A percentile compares a stretch with the other conserved stretches of the same genome.
phyloP scores from a whole-genome alignment of 2,113 vertebrate species.

The Thalassarche chlororhynchos region DNA sequence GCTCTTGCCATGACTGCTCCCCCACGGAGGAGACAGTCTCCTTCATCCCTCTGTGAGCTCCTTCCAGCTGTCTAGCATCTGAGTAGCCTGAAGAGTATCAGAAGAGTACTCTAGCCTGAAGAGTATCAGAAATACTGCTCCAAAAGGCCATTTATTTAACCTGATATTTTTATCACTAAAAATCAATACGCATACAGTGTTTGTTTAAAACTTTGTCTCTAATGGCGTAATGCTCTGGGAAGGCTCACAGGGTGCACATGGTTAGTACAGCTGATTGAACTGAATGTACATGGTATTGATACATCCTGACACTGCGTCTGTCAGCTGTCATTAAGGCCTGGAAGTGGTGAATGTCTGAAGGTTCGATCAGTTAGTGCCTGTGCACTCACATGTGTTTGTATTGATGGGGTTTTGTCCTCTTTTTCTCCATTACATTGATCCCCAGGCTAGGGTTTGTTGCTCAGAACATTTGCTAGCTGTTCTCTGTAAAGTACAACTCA shows the following conservation, averaged over 20 bases:
- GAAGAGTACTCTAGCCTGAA: neutral
- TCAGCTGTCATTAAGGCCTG: conserved; percentile 26
- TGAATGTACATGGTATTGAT: neutral
- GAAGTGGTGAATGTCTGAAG: neutral
- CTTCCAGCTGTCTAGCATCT: neutral
- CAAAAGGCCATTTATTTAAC: neutral
- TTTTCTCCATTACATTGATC: neutral
- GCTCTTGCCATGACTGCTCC: neutral
- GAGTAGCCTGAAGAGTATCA: neutral
- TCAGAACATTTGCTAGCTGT: neutral
- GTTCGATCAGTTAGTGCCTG: neutral
- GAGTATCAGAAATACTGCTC: neutral
- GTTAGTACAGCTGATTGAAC: neutral
- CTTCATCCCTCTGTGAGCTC: too few relatives aligned
- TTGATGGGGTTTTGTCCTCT: conserved; percentile 23
- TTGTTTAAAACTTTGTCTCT: neutral
- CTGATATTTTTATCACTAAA: neutral
- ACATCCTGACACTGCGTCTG: neutral
- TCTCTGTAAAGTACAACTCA: neutral
- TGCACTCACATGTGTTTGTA: neutral
- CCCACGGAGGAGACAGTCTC: neutral
- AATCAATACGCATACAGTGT: neutral
- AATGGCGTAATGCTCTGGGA: neutral
- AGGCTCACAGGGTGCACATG: neutral
- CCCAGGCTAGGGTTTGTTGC: neutral